phyloP scores from a whole-genome alignment of 64 coral and sea anemone species.

The Pocillopora verrucosa region DNA sequence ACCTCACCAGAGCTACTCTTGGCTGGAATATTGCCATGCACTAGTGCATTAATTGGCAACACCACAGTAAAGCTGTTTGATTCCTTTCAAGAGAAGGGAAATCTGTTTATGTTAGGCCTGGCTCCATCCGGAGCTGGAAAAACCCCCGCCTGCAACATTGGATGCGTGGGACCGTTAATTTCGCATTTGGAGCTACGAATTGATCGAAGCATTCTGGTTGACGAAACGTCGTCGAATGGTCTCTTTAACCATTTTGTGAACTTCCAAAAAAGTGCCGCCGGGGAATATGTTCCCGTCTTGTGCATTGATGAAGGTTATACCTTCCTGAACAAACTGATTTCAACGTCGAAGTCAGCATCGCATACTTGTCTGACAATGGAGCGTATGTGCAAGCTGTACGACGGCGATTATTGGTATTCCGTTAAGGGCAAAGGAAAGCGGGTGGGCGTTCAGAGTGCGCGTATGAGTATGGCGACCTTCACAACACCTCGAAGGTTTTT shows the following conservation, averaged over 20 bases:
- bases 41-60: constrained; percentile 37
- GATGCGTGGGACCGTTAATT: constrained; percentile 42
- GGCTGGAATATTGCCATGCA: constrained; percentile 25
- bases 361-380: no score
- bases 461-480: no score
- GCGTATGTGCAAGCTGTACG: no score
- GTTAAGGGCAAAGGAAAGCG: no score
- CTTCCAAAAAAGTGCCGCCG: neutral
- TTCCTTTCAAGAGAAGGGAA: constrained; percentile 45
- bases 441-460: no score
- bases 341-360: no score
- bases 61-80: constrained; percentile 58
- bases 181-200: constrained; percentile 33
- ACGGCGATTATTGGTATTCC: no score
- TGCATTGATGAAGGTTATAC: no score
- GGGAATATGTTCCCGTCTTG: no score
- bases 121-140: constrained; percentile 57
- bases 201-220: constrained; percentile 10
- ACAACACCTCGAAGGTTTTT: no score
- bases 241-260: constrained; percentile 59
- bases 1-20: constrained; percentile 30
- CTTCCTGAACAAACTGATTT: no score
- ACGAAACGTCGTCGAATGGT: constrained; percentile 31
- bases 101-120: constrained; percentile 19
- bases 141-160: constrained; percentile 47